Evolutionary conservation across 2,797 vertebrate species (phyloP).

Genomic region (Aselliscus stoliczkanus): DNA sequence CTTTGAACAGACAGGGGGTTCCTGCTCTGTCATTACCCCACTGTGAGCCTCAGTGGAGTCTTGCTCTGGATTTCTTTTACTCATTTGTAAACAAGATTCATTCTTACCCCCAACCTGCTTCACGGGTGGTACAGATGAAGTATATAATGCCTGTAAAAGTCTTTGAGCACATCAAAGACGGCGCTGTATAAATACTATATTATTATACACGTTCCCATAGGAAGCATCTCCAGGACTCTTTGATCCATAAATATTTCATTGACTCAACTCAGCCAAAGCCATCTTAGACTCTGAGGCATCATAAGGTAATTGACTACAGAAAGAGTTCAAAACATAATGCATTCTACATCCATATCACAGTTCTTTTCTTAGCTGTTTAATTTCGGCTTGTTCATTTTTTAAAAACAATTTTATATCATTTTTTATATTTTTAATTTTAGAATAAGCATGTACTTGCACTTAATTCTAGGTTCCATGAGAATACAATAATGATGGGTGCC

Average conservation of each 20-base stretch:
- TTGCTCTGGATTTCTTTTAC: not conserved
- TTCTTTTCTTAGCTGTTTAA: not conserved
- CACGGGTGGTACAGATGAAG: constrained; percentile 64
- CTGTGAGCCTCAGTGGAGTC: not conserved
- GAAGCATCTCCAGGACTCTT: constrained; percentile 65
- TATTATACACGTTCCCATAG: constrained; percentile 71
- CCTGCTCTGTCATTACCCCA: constrained; percentile 19
- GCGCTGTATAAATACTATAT: constrained; percentile 63
- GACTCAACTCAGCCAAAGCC: constrained; percentile 61
- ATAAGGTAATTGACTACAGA: constrained; percentile 64
- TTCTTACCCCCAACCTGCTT: constrained; percentile 50
- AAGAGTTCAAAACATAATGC: constrained; percentile 48
- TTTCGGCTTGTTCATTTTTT: not conserved
- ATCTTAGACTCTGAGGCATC: constrained; percentile 39
- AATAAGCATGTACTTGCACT: not conserved
- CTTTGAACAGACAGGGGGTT: constrained; percentile 59
- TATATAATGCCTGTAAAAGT: constrained; percentile 54
- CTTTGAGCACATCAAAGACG: constrained; percentile 72
- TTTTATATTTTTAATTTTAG: not conserved
- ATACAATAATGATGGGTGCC: not conserved
- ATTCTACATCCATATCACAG: not conserved
- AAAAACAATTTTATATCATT: not conserved
- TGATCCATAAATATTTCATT: constrained; percentile 76
- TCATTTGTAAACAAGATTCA: constrained; percentile 63
- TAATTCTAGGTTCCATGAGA: not conserved